phyloP scores from a whole-genome alignment of 1,140 invertebrate species.

The Frieseomelitta varia region DNA sequence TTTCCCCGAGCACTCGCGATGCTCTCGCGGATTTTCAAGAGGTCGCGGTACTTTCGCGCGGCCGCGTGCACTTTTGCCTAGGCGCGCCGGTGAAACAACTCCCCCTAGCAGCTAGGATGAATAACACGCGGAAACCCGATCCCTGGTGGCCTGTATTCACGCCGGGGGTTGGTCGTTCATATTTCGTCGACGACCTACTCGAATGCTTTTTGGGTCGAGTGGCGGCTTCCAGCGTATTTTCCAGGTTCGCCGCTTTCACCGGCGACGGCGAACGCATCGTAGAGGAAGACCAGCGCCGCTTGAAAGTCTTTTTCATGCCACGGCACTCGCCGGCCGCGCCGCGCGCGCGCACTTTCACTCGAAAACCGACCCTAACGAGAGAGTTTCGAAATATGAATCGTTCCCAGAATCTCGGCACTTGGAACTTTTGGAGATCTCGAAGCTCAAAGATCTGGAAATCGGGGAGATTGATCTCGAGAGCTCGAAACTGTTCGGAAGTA shows the following conservation, averaged over 20 bases:
- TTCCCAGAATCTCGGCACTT: too few species aligned
- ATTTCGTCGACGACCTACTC: conserved; percentile 49
- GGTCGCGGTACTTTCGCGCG: conserved; percentile 20
- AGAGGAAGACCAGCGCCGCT: conserved; percentile 34
- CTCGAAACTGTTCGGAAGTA: too few species aligned
- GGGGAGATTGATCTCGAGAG: too few species aligned
- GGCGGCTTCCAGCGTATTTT: conserved; percentile 46
- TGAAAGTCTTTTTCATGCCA: conserved; percentile 56
- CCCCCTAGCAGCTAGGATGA: conserved; percentile 9
- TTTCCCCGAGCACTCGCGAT: conserved; percentile 1
- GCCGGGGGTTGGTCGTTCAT: conserved; percentile 30
- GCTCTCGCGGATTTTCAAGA: conserved; percentile 26
- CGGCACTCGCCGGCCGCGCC: background rate
- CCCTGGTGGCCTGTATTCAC: conserved; percentile 25
- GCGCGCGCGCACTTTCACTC: conserved; percentile 21
- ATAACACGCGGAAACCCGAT: conserved; percentile 34
- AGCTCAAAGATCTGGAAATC: too few species aligned
- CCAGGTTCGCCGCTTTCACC: conserved; percentile 47
- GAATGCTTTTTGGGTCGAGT: conserved; percentile 65
- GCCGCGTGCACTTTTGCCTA: background rate
- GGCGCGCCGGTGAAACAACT: conserved; percentile 29
- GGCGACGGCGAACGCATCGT: background rate
- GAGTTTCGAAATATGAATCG: too few species aligned
- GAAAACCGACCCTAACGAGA: background rate
- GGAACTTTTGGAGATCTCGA: too few species aligned